Base-by-base conservation (phyloP, 2,888 invertebrate genomes). In the Orthonychiurus folsomi region DNA sequence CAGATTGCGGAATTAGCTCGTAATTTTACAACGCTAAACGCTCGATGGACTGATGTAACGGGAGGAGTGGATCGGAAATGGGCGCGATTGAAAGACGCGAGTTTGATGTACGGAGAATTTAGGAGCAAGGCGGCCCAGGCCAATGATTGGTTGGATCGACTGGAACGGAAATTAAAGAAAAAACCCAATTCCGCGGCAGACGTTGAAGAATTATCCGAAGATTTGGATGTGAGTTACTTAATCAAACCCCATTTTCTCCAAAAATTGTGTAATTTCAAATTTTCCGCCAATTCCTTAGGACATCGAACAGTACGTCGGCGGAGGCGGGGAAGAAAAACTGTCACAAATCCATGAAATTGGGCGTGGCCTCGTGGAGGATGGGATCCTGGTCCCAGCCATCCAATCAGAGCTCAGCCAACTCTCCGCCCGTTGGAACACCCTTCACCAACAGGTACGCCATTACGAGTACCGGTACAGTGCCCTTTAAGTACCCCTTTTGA, bases 131-230 rank as follows among this genome's bases (percentile, higher is more conserved):
- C 89, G 66, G 86, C 88, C 69, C 86, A 86, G 76, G 87, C 88
- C 79, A 83, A 81, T 64, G 87, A 87, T 27, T 91, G 90, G 84
- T 80, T 91, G 74, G 88, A 88, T 76, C 85, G 86, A 68, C 79
- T 93, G 73, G 86, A 88, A 76, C 86, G 87, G 63, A 85, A 88
- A 67, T 81, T 93, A 72, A 81, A 82, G 64, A 83, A 84, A 71
- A 84, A 86, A 52, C 84, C 85, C 1, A 81, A 84, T 73, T 75
- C 78, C 21, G 85, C 85, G 65, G 78, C 78, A 61, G 94, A 94
- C 80, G 91, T 93, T 1, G 93, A 94, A 80, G 93, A 93, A 79
- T 86, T 92, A 69, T 88, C 90, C 47, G 93, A 92, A 76, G 88
- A 91, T 75, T 82, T 93, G 52, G 91, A 91, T 78, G 89, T 89